Conservation (phyloP, 2,888 invertebrate species). For the Agriopis leucophaearia region DNA sequence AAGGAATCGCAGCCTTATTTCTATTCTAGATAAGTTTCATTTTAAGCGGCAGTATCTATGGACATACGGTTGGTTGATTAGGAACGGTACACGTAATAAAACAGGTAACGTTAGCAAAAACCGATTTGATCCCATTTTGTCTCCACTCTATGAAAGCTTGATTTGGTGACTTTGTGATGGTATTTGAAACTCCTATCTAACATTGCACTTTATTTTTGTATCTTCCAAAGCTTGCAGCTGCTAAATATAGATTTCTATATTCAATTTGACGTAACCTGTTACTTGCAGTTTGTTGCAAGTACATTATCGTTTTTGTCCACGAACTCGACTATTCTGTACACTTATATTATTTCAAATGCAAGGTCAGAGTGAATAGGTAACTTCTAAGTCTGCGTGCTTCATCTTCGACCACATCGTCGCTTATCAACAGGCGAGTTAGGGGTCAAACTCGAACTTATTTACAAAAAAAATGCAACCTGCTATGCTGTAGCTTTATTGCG, state of each 20-base stretch:
- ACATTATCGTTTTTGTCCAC: background rate
- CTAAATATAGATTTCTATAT: constrained; percentile 4
- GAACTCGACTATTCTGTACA: background rate
- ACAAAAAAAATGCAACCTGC: too few relatives aligned
- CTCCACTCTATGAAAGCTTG: constrained; percentile 11
- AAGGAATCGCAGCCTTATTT: constrained; percentile 3
- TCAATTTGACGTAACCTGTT: background rate
- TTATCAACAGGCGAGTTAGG: too few relatives aligned
- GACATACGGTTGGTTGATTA: constrained; percentile 11
- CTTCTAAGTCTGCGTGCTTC: too few relatives aligned
- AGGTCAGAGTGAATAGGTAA: too few relatives aligned
- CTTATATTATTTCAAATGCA: too few relatives aligned
- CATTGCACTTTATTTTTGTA: constrained; percentile 1
- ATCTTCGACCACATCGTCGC: too few relatives aligned
- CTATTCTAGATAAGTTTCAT: background rate
- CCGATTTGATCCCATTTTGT: constrained; percentile 10
- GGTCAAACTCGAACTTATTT: too few relatives aligned
- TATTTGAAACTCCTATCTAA: constrained; percentile 14
- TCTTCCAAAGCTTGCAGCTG: background rate
- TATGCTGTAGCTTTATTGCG: too few relatives aligned
- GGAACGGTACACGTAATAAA: constrained; percentile 17
- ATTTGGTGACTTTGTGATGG: constrained; percentile 10
- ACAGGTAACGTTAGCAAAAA: constrained; percentile 42
- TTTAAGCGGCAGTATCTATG: background rate
- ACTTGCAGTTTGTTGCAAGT: background rate